Conservation (phyloP, 2,888 invertebrate species). For the Smittia aterrima region DNA sequence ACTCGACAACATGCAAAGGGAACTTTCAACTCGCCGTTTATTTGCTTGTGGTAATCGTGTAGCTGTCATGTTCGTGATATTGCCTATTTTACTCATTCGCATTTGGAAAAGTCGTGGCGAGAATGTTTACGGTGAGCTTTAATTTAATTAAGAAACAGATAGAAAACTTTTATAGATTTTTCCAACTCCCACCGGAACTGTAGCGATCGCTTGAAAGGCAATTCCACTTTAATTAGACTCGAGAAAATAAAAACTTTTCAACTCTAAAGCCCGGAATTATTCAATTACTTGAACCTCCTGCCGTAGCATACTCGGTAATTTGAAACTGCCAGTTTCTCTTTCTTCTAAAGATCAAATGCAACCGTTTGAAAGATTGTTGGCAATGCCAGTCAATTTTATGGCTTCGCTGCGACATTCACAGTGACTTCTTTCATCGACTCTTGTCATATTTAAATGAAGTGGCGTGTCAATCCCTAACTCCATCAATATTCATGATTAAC, state of each 20-base stretch:
- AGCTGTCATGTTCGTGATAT: slow-evolving; percentile 13
- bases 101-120: not conserved
- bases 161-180: not conserved
- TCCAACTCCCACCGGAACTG: too few species aligned
- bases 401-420: not conserved
- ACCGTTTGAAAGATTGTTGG: not conserved
- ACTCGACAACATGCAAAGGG: slow-evolving; percentile 35
- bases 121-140: not conserved
- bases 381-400: not conserved
- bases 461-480: too few species aligned
- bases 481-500: too few species aligned
- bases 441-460: too few species aligned
- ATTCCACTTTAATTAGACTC: not conserved
- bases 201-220: not conserved
- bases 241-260: not conserved
- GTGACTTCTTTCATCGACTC: not conserved
- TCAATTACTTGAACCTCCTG: not conserved
- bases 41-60: not conserved
- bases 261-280: not conserved
- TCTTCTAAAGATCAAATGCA: not conserved
- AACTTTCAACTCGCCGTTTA: not conserved
- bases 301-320: not conserved
- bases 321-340: not conserved
- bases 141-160: not conserved
- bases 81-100: not conserved